These are phyloP conservation scores for Puntigrus tetrazona DNA, from an alignment of 2,113 vertebrate species.

Conservation along the genomic window DNA sequence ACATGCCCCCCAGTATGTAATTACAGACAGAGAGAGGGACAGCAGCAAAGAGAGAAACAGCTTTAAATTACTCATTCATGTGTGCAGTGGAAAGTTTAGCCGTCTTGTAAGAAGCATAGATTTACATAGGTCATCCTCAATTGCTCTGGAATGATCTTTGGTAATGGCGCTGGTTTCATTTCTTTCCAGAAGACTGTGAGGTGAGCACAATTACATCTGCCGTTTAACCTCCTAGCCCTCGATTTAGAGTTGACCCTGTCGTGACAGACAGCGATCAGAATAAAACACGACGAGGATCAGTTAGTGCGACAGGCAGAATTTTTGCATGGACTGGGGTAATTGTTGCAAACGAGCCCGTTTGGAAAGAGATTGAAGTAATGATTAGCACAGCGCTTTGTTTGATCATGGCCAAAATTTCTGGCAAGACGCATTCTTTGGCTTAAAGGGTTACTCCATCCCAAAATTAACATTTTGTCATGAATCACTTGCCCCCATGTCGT, in stretches of 20 bases:
- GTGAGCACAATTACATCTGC: slow-evolving; percentile 25
- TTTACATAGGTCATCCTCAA: slow-evolving; percentile 44
- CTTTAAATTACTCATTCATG: slow-evolving; percentile 33
- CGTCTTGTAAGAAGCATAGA: not conserved
- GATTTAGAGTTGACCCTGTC: not conserved
- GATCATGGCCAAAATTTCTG: not conserved
- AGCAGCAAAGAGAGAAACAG: slow-evolving; percentile 9
- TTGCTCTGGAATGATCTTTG: slow-evolving; percentile 46
- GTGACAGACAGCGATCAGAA: slow-evolving; percentile 7
- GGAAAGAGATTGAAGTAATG: not conserved
- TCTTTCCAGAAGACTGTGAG: slow-evolving; percentile 4
- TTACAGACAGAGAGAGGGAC: slow-evolving; percentile 32
- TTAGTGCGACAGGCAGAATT: not conserved
- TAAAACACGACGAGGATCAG: slow-evolving; percentile 5
- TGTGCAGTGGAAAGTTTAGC: slow-evolving; percentile 26
- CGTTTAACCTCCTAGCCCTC: slow-evolving; percentile 14
- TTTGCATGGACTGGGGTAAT: not conserved
- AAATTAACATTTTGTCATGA: too few species aligned
- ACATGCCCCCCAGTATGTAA: slow-evolving; percentile 16
- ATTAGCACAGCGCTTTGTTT: not conserved
- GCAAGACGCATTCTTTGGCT: not conserved
- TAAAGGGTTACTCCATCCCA: too few species aligned
- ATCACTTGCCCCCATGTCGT: too few species aligned
- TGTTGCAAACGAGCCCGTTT: not conserved
- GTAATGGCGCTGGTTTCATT: slow-evolving; percentile 41